Base-by-base conservation (phyloP, 2,113 vertebrate genomes). In the Salvator merianae region DNA sequence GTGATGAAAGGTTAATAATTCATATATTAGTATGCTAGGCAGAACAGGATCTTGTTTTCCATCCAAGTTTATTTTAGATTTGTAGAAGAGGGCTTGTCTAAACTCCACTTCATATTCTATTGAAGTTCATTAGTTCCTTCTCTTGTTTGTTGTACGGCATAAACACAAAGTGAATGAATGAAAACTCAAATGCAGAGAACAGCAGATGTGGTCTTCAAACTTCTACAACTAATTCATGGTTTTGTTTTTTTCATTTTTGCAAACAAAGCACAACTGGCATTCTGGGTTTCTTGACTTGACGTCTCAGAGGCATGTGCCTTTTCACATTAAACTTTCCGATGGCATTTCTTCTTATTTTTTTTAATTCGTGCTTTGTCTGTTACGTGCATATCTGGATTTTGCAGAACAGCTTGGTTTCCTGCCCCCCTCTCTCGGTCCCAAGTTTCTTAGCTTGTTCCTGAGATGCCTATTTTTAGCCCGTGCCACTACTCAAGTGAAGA, bases 391-490 rank as follows among this genome's bases (percentile, higher is more conserved):
- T 70, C 36, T 40, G 18, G 26, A 5, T 28, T 47, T 62, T 12
- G 26, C 43, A 7, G 40, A n/a, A 73, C n/a, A 72, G 70, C 34
- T 87, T 32, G 47, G 26, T 79, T 73, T 73, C 55, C 2, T 18
- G 22, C 36, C 28, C 70, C 87, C 91, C 80, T 53, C 62, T 20
- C n/a, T 36, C 32, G 53, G 63, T 30, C 86, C 75, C 43, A 28
- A 78, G 84, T 85, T 89, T 82, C 66, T 55, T 82, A 85, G 22
- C 90, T 84, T 93, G 91, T 94, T 93, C 86, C 71, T 32, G 38
- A 59, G 77, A 36, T 88, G 84, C 77, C 93, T 96, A 92, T 96
- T 96, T 95, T 91, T 94, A 94, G 92, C 81, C 50, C 24, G 38
- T 91, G 85, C 92, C 90, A 69, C 82, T 94, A 88, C 87, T 88